Percentiles rank a stretch among this genome's conserved stretches.
These are phyloP conservation scores for Radopholus similis DNA, from an alignment of 1,140 invertebrate genomes.

Conservation along the genomic window DNA sequence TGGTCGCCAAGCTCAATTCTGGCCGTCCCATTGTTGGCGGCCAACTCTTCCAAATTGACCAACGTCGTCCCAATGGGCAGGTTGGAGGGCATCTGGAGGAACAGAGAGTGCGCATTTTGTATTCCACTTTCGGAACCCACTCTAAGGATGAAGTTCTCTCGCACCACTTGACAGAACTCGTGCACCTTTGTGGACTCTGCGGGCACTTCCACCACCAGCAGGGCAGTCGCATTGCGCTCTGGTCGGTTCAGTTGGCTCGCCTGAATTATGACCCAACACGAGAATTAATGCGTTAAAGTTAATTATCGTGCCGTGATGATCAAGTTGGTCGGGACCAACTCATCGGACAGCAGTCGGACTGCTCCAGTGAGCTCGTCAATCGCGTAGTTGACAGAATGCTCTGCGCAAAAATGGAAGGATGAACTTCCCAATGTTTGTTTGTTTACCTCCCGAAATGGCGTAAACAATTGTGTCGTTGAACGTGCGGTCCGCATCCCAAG, in stretches of 20 bases:
- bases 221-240: constrained; percentile 2
- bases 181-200: neutral
- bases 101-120: neutral
- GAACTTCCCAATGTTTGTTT: neutral
- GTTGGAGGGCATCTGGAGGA: neutral
- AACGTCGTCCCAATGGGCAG: neutral
- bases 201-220: neutral
- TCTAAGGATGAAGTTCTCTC: neutral
- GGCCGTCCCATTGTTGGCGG: neutral
- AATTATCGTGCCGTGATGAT: neutral
- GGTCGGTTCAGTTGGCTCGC: constrained; percentile 6
- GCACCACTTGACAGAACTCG: neutral
- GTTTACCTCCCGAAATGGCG: constrained; percentile 35
- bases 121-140: too few species aligned
- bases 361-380: constrained; percentile 6
- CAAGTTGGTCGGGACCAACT: neutral
- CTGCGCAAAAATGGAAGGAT: neutral
- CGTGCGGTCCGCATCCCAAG: constrained; percentile 39
- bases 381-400: neutral
- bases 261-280: neutral
- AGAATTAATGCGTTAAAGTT: neutral
- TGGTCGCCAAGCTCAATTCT: neutral
- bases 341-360: neutral
- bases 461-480: constrained; percentile 44
- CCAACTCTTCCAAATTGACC: neutral